Evolutionary conservation across 2,888 invertebrate genomes (phyloP).

Genomic region (Meghimatium bilineatum): DNA sequence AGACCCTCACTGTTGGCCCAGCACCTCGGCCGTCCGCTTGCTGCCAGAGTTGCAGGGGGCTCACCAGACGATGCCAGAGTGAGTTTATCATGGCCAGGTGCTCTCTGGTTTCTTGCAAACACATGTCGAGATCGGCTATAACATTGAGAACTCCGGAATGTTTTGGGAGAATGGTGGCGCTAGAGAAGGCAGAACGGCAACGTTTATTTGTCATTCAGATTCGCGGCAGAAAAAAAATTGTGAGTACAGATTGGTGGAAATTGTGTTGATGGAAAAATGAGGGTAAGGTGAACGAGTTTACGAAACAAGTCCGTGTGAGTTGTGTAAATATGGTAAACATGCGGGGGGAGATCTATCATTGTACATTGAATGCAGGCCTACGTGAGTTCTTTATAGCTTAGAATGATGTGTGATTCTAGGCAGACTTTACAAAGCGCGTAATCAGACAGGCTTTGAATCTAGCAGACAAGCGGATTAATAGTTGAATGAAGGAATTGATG

Average conservation of each 20-base stretch:
- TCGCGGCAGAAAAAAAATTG: neutral
- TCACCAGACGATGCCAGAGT: conserved; percentile 29
- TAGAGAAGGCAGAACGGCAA: neutral
- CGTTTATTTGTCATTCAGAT: conserved; percentile 14
- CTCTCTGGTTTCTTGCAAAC: conserved; percentile 32
- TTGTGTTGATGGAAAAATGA: neutral
- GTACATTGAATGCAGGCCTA: too few species aligned
- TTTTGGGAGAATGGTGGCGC: neutral
- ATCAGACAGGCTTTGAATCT: neutral
- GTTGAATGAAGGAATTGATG: neutral
- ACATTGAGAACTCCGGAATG: neutral
- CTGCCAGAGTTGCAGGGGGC: conserved; percentile 27
- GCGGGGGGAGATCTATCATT: too few species aligned
- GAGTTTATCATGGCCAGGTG: conserved; percentile 41
- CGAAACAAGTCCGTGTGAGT: neutral
- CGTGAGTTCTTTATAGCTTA: too few species aligned
- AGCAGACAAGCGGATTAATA: neutral
- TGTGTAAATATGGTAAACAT: neutral
- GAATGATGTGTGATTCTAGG: too few species aligned
- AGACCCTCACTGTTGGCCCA: conserved; percentile 46
- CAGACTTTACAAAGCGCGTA: neutral
- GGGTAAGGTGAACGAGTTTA: neutral
- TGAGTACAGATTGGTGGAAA: neutral
- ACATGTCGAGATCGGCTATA: conserved; percentile 12
- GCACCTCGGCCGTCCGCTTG: conserved; percentile 33